Evolutionary conservation across 2,797 vertebrate genomes (phyloP).

Genomic region (Esox masquinongy): DNA sequence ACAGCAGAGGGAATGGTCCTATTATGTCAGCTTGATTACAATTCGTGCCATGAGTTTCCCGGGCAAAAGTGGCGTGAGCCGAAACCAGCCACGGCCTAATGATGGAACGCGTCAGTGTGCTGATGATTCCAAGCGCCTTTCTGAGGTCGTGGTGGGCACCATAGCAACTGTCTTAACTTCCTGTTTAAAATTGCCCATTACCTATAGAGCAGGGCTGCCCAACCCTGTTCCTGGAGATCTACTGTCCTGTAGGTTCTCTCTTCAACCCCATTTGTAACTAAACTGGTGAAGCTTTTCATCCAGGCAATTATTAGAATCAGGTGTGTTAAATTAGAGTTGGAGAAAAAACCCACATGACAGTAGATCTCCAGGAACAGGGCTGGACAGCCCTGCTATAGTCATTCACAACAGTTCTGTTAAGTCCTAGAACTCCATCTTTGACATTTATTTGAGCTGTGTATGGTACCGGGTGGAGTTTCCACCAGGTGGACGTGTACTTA

Average conservation of each 20-base stretch:
- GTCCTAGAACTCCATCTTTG: neutral
- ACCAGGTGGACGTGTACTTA: constrained; percentile 71
- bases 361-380: no score
- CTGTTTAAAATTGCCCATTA: neutral
- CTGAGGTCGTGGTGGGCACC: neutral
- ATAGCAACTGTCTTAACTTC: neutral
- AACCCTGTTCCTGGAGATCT: no score
- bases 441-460: neutral
- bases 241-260: no score
- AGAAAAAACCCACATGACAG: no score
- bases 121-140: constrained; percentile 3
- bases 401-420: neutral
- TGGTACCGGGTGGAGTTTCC: neutral
- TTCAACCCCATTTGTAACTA: no score
- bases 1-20: neutral
- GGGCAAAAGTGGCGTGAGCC: neutral
- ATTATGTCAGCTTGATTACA: neutral
- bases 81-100: constrained; percentile 15
- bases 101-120: neutral
- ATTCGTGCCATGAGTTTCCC: neutral
- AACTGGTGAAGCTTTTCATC: no score
- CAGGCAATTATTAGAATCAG: no score
- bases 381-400: no score
- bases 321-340: no score
- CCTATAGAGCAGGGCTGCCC: neutral